A percentile compares a stretch with the other conserved stretches of the same genome.
Conservation (phyloP, 2,797 vertebrate species). For the Garrulus glandarius region DNA sequence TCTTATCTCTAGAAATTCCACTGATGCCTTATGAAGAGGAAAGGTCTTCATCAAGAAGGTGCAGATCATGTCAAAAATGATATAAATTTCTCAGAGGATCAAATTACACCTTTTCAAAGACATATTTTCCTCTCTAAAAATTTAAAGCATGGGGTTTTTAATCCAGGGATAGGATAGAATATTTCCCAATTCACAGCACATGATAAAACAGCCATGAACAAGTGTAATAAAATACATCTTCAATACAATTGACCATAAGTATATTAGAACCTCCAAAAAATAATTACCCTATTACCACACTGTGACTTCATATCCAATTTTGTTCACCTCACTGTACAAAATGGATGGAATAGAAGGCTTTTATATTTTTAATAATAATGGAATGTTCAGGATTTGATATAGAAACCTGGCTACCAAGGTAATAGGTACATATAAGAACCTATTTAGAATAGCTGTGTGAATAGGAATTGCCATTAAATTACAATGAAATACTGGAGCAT, state of each 20-base stretch:
- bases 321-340: background rate
- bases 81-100: background rate
- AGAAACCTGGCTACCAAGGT: conserved; percentile 10
- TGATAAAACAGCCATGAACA: background rate
- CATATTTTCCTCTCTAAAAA: background rate
- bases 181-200: background rate
- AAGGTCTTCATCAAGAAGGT: background rate
- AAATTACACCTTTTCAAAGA: background rate
- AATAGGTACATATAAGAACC: background rate
- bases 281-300: background rate
- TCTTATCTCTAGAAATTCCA: conserved; percentile 10
- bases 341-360: background rate
- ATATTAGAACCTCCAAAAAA: conserved; percentile 24
- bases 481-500: background rate
- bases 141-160: background rate
- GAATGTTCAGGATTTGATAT: conserved; percentile 16
- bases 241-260: background rate
- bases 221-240: background rate
- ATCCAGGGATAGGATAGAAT: background rate
- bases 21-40: background rate
- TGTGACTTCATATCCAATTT: conserved; percentile 26
- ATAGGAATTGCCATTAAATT: conserved; percentile 29
- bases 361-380: conserved; percentile 32
- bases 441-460: conserved; percentile 24
- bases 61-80: background rate